Evolutionary conservation across 2,888 invertebrate species (phyloP).

Genomic region (Tuberolachnus salignus): DNA sequence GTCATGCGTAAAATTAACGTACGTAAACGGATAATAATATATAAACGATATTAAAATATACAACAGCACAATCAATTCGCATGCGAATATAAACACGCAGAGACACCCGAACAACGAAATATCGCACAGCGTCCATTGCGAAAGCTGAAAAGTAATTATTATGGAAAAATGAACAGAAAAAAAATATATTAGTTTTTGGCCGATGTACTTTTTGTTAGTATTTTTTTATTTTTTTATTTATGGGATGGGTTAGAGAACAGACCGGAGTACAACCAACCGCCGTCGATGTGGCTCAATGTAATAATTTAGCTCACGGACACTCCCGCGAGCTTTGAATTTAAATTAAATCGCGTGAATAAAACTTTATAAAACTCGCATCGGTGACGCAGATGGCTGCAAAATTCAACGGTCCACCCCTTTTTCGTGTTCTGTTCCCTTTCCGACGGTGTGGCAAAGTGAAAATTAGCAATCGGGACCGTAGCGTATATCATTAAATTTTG

Average conservation of each 20-base stretch:
- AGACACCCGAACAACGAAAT: not conserved
- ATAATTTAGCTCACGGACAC: not conserved
- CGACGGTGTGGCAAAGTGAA: not conserved
- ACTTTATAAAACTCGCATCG: not conserved
- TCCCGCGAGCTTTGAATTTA: conserved; percentile 23
- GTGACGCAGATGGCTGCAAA: conserved; percentile 31
- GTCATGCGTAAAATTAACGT: conserved; percentile 10
- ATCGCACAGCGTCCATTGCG: not conserved
- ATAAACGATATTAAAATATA: no score
- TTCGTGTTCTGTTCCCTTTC: not conserved
- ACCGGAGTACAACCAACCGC: not conserved
- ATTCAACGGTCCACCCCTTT: conserved; percentile 9
- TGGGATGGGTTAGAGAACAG: no score
- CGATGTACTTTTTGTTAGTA: no score
- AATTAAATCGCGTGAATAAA: conserved; percentile 32
- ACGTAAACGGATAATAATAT: no score
- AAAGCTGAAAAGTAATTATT: not conserved
- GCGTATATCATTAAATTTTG: conserved; percentile 10
- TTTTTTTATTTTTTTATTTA: no score
- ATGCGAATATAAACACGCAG: no score
- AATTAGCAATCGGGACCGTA: conserved; percentile 15
- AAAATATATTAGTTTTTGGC: no score
- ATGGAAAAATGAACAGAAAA: not conserved
- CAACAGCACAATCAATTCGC: no score
- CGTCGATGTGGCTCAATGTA: not conserved